phyloP scores from a whole-genome alignment of 2,888 invertebrate species.

The Teinopalpus imperialis region DNA sequence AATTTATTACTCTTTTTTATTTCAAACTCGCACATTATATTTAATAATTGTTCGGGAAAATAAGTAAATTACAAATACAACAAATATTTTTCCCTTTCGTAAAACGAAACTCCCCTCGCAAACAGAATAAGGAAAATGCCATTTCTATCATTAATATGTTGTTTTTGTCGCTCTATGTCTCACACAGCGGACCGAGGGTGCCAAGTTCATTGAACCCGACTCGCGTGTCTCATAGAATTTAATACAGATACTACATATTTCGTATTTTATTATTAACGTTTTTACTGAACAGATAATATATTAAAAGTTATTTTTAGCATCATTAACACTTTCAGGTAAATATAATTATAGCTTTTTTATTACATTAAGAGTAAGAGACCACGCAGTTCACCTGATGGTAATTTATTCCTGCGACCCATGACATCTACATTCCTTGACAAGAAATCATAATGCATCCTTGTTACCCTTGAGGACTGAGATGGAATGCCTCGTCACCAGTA shows the following conservation, averaged over 20 bases:
- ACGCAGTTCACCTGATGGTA: no score
- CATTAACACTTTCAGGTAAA: no score
- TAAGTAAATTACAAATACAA: background rate
- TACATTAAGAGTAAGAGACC: no score
- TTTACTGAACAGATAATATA: background rate
- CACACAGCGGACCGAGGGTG: conserved; percentile 3
- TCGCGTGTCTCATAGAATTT: background rate
- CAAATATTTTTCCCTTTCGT: background rate
- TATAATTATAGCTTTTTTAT: no score
- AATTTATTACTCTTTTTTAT: no score
- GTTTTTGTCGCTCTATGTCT: conserved; percentile 11
- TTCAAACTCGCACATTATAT: no score
- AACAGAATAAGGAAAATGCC: conserved; percentile 5
- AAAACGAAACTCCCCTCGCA: background rate
- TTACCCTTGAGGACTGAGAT: no score
- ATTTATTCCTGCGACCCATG: no score
- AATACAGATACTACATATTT: background rate
- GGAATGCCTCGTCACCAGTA: no score
- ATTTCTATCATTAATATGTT: conserved; percentile 13
- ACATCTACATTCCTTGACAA: no score
- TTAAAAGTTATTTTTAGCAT: no score
- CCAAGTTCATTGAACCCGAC: conserved; percentile 2
- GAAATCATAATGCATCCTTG: no score
- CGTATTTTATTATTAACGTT: background rate
- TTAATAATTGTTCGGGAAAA: background rate